phyloP scores from a whole-genome alignment of 64 coral and sea anemone genomes.

The Dendronephthya gigantea region DNA sequence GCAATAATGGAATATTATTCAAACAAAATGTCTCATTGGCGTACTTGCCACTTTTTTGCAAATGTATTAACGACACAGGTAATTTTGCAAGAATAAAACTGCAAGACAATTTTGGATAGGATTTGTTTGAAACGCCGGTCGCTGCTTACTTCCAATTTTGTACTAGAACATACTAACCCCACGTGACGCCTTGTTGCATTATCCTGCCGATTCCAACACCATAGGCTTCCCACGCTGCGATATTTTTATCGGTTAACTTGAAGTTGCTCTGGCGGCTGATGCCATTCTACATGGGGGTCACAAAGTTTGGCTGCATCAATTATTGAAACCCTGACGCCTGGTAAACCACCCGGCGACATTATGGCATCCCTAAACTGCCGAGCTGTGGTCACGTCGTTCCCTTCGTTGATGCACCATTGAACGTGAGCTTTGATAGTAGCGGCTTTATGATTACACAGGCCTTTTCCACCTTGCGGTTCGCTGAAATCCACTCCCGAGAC shows the following conservation, averaged over 20 bases:
- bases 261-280: constrained; percentile 26
- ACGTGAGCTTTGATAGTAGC: constrained; percentile 14
- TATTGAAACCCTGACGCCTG: constrained; percentile 12
- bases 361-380: neutral
- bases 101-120: too few species aligned
- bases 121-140: too few species aligned
- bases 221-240: constrained; percentile 32
- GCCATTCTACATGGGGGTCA: neutral
- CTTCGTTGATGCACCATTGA: constrained; percentile 11
- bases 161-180: neutral
- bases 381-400: neutral
- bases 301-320: neutral
- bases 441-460: neutral
- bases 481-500: neutral
- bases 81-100: too few species aligned
- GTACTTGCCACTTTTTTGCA: too few species aligned
- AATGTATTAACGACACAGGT: too few species aligned
- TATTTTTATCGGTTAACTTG: neutral
- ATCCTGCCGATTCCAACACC: constrained; percentile 26
- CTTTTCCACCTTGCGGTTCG: constrained; percentile 19
- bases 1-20: neutral
- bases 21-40: neutral
- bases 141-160: neutral
- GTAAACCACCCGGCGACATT: neutral
- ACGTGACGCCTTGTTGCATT: constrained; percentile 7